A percentile compares a stretch with the other conserved stretches of the same genome.
Conservation (phyloP, 2,888 invertebrate genomes). For the Conops quadrifasciatus region DNA sequence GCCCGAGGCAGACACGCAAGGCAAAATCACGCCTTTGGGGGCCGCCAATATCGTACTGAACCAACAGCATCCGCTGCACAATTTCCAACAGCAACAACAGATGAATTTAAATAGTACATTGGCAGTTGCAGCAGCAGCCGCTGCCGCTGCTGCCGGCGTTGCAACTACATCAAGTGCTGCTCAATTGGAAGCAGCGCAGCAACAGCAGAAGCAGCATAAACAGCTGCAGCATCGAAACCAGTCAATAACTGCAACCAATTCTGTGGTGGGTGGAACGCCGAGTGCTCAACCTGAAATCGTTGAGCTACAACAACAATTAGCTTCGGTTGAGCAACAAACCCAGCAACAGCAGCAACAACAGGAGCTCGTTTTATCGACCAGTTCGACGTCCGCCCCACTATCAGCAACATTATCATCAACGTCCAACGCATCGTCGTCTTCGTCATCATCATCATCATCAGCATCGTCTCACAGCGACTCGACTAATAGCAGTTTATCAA, state of each 20-base stretch:
- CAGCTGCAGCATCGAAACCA: slow-evolving; percentile 46
- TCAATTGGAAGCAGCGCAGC: slow-evolving; percentile 51
- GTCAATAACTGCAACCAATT: slow-evolving; percentile 50
- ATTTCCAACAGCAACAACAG: slow-evolving; percentile 62
- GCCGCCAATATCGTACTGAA: slow-evolving; percentile 61
- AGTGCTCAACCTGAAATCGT: slow-evolving; percentile 48
- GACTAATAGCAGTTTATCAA: slow-evolving; percentile 39
- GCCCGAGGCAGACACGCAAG: slow-evolving; percentile 11
- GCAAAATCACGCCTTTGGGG: slow-evolving; percentile 50
- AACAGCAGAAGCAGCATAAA: slow-evolving; percentile 43
- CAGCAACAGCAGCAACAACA: slow-evolving; percentile 46
- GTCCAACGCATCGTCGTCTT: slow-evolving; percentile 47
- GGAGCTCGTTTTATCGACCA: slow-evolving; percentile 59
- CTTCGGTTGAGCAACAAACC: slow-evolving; percentile 53
- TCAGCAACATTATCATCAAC: slow-evolving; percentile 50
- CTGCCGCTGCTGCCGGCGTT: slow-evolving; percentile 52
- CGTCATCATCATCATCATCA: slow-evolving; percentile 48
- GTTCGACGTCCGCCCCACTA: slow-evolving; percentile 45
- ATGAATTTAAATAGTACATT: slow-evolving; percentile 58
- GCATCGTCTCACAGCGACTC: slow-evolving; percentile 40
- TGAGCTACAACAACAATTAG: slow-evolving; percentile 56
- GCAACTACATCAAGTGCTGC: slow-evolving; percentile 55
- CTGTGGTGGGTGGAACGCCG: slow-evolving; percentile 18
- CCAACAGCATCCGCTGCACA: slow-evolving; percentile 59
- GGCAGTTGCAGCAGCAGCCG: slow-evolving; percentile 53